Evolutionary conservation across 1,140 invertebrate genomes (phyloP), one percentile per base, ranked within the genome.

Genomic region (Listronotus oregonensis): DNA sequence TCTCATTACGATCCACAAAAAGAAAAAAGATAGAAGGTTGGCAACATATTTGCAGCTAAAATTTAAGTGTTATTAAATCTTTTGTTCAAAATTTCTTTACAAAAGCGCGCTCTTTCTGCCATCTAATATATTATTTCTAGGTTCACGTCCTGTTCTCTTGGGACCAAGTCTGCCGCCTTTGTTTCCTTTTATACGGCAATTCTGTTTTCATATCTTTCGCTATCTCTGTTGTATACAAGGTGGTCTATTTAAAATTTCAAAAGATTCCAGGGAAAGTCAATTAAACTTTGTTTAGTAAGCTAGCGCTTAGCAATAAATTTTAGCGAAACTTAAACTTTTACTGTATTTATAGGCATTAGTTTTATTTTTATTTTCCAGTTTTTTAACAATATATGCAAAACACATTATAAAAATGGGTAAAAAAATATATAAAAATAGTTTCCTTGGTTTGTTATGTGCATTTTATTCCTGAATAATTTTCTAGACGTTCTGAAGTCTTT

Each of bases 171-270:
- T 49, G 52, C 55, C 52, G 72, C 71, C 69, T 72, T 72, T 74
- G 72, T 74, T 74, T 72, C 72, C 72, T 74, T 74, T 66, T 73
- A 71, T 74, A 69, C 67, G 55, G 69, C 71, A 71, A 73, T 74
- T 74, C 73, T 64, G 69, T 73, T 74, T 74, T 74, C 73, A 71
- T 74, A 74, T 74, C 69, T 74, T 61, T 64, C 37, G 64, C 58
- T 58, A 61, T 66, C 58, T 66, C 49, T 44, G 18, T 61, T 40
- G 43, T 58, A 58, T 65, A 58, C 55, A 65, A 65, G 63, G 55
- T 58, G 63, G 55, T 58, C 63, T 57, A 49, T 54, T 65, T 65
- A 43, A 46, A 65, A 65, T 58, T 43, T 65, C 63, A 66, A 61
- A 66, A 17, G 18, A 61, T 18, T 21, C 21, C 37, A 27, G 44